phyloP scores from a whole-genome alignment of 2,888 invertebrate species.

The Empis livida region DNA sequence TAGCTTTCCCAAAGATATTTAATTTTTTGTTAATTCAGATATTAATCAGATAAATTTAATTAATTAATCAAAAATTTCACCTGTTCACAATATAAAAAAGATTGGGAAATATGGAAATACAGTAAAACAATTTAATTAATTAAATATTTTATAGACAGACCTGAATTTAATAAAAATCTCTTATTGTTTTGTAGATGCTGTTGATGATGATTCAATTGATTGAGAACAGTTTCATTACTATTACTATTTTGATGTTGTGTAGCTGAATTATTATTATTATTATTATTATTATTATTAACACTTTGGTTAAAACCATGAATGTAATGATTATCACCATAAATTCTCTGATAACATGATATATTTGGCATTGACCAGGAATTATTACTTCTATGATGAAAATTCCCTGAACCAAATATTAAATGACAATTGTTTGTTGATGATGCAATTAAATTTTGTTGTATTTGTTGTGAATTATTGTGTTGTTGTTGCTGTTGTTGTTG shows the following conservation, averaged over 20 bases:
- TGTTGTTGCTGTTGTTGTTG: slow-evolving; percentile 20
- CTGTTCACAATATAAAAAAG: no score
- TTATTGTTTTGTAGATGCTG: slow-evolving; percentile 12
- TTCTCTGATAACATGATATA: slow-evolving; percentile 29
- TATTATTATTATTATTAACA: not conserved
- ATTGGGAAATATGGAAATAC: no score
- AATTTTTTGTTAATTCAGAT: no score
- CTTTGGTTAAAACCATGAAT: slow-evolving; percentile 26
- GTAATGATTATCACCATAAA: slow-evolving; percentile 28
- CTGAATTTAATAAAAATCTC: not conserved
- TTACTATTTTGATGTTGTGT: slow-evolving; percentile 9
- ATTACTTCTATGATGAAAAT: slow-evolving; percentile 34
- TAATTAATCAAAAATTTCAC: no score
- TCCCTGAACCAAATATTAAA: slow-evolving; percentile 33
- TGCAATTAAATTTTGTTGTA: slow-evolving; percentile 8
- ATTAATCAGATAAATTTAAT: no score
- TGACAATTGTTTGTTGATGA: slow-evolving; percentile 26
- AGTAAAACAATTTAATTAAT: no score
- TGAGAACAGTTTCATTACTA: slow-evolving; percentile 4
- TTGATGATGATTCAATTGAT: slow-evolving; percentile 7
- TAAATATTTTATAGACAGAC: not conserved
- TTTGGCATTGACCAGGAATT: slow-evolving; percentile 33
- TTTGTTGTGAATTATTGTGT: slow-evolving; percentile 16
- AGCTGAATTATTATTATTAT: slow-evolving; percentile 1
- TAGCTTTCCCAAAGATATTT: no score